These are phyloP conservation scores for Eumacrocentrus americanus DNA, from an alignment of 2,888 invertebrate genomes.

Conservation along the genomic window DNA sequence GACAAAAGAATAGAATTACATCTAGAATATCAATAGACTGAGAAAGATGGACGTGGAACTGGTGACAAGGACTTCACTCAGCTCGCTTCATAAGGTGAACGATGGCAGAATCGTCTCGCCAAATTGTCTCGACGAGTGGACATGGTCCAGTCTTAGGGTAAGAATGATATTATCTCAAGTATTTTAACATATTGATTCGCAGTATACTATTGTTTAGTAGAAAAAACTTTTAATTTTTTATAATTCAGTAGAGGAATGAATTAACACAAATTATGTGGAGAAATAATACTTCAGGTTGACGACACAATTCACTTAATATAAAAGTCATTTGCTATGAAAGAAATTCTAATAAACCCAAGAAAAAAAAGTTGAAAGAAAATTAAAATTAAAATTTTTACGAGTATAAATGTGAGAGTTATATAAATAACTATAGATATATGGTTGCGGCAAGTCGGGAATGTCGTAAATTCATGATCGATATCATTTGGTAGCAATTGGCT, in stretches of 20 bases:
- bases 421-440: neutral
- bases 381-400: neutral
- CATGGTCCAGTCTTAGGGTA: constrained; percentile 71
- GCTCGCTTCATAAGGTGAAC: constrained; percentile 66
- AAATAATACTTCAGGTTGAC: too few relatives aligned
- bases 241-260: too few relatives aligned
- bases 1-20: too few relatives aligned
- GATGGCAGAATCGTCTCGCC: constrained; percentile 64
- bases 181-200: too few relatives aligned
- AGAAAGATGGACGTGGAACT: constrained; percentile 54
- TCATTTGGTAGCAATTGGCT: neutral
- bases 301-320: too few relatives aligned
- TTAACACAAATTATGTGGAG: too few relatives aligned
- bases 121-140: constrained; percentile 69
- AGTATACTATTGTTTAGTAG: too few relatives aligned
- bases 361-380: neutral
- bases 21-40: too few relatives aligned
- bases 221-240: too few relatives aligned
- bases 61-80: constrained; percentile 63
- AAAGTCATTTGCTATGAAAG: too few relatives aligned
- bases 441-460: constrained; percentile 6
- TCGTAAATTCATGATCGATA: constrained; percentile 5
- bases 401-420: neutral
- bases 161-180: too few relatives aligned
- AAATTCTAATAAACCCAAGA: too few relatives aligned